Evolutionary conservation across 2,888 invertebrate species (phyloP).

Genomic region (Mesoligia furuncula): DNA sequence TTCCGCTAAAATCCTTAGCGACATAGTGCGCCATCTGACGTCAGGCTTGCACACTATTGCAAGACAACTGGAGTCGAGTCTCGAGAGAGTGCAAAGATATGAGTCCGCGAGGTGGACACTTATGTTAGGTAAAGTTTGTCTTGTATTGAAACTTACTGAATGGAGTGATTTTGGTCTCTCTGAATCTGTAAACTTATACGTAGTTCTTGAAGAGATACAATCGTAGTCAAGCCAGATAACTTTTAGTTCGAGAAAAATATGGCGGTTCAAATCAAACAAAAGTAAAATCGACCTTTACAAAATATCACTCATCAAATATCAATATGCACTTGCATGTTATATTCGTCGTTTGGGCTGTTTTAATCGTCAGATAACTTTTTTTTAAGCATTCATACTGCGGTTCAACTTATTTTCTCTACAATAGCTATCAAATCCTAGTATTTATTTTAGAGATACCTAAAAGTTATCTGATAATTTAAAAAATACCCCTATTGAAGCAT

Average conservation of each 20-base stretch:
- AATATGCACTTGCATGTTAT: neutral
- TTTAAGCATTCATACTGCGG: neutral
- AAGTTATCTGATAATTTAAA: neutral
- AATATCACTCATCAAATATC: too few species aligned
- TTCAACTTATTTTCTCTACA: neutral
- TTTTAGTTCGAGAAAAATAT: neutral
- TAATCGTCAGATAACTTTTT: neutral
- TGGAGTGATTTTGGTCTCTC: conserved; percentile 8
- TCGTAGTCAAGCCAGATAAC: neutral
- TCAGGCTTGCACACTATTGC: conserved; percentile 82
- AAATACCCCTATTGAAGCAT: neutral
- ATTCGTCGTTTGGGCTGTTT: neutral
- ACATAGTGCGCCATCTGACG: conserved; percentile 90
- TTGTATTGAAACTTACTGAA: conserved; percentile 19
- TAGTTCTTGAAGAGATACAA: neutral
- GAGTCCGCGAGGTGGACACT: conserved; percentile 92
- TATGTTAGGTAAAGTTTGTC: conserved; percentile 89
- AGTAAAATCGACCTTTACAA: neutral
- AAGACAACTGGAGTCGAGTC: conserved; percentile 81
- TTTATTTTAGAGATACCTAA: neutral
- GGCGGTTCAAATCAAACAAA: too few species aligned
- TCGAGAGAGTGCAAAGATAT: conserved; percentile 88
- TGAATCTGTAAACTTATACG: neutral
- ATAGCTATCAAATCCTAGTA: neutral
- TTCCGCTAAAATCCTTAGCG: conserved; percentile 90